Percentiles rank a stretch among this genome's conserved stretches.
phyloP scores from a whole-genome alignment of 1,140 invertebrate genomes.

The Hyphantria cunea region DNA sequence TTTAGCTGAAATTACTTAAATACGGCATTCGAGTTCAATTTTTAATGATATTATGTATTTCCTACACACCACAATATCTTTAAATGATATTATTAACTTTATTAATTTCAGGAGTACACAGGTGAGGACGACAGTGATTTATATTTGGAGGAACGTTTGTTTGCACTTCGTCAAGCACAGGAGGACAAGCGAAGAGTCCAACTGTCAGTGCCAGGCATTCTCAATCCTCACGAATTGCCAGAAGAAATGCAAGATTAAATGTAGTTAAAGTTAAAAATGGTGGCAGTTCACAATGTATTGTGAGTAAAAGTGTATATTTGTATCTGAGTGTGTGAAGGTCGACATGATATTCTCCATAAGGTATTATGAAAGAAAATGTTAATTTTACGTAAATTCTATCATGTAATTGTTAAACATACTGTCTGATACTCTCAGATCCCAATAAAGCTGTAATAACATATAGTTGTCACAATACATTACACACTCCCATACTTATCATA shows the following conservation, averaged over 20 bases:
- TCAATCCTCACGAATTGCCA: conserved; percentile 97
- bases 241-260: conserved; percentile 98
- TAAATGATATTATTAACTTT: too few relatives aligned
- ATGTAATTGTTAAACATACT: conserved; percentile 4
- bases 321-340: conserved; percentile 7
- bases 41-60: too few relatives aligned
- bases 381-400: conserved; percentile 14
- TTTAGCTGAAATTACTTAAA: too few relatives aligned
- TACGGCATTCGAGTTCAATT: too few relatives aligned
- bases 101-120: conserved; percentile 96
- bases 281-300: conserved; percentile 62
- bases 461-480: conserved; percentile 4
- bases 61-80: too few relatives aligned
- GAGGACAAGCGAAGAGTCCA: conserved; percentile 96
- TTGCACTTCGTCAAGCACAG: conserved; percentile 92
- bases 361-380: conserved; percentile 5
- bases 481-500: conserved; percentile 2
- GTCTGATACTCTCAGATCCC: conserved; percentile 13
- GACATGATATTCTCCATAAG: conserved; percentile 8
- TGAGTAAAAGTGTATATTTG: conserved; percentile 16
- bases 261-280: conserved; percentile 48
- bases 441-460: conserved; percentile 10
- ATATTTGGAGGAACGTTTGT: conserved; percentile 97
- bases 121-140: conserved; percentile 98
- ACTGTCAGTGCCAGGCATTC: conserved; percentile 96